A percentile compares a stretch with the other conserved stretches of the same genome.
These are phyloP conservation scores for Thalassophryne amazonica DNA, from an alignment of 2,797 vertebrate genomes.

Conservation along the genomic window DNA sequence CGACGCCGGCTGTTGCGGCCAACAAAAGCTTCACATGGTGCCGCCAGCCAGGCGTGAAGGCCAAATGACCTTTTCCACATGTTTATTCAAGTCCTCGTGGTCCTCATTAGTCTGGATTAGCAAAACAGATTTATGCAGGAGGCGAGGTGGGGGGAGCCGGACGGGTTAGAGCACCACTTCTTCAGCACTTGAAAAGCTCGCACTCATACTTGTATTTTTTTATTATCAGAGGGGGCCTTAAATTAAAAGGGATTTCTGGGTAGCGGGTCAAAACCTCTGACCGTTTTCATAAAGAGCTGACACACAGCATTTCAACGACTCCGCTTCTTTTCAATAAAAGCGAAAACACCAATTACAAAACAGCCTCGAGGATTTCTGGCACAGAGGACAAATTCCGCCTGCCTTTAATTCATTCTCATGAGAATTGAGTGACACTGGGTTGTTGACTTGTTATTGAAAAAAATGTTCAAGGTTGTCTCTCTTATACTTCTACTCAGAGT, in stretches of 20 bases:
- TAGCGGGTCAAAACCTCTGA: background rate
- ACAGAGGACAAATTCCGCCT: background rate
- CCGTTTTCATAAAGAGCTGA: background rate
- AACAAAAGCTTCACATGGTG: constrained; percentile 11
- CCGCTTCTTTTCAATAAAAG: background rate
- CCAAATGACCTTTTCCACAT: constrained; percentile 44
- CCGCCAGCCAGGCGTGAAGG: constrained; percentile 30
- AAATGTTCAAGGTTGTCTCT: too few species aligned
- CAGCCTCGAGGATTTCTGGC: background rate
- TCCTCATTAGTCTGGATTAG: constrained; percentile 58
- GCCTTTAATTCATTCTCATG: background rate
- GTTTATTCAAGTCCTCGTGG: constrained; percentile 43
- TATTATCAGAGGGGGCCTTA: background rate
- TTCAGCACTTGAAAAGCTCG: background rate
- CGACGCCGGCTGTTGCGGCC: background rate
- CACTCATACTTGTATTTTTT: background rate
- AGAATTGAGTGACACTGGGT: background rate
- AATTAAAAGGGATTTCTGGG: background rate
- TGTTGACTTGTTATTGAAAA: too few species aligned
- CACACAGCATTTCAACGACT: background rate
- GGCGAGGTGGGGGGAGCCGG: background rate
- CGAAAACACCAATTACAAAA: background rate
- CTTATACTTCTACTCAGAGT: too few species aligned
- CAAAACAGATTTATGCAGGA: constrained; percentile 44
- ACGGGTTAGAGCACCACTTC: background rate